A percentile compares a stretch with the other conserved stretches of the same genome.
Evolutionary conservation across 30 jellyfish, hydroid and myxozoan species (phyloP).

Genomic region (Hydractinia symbiolongicarpus): DNA sequence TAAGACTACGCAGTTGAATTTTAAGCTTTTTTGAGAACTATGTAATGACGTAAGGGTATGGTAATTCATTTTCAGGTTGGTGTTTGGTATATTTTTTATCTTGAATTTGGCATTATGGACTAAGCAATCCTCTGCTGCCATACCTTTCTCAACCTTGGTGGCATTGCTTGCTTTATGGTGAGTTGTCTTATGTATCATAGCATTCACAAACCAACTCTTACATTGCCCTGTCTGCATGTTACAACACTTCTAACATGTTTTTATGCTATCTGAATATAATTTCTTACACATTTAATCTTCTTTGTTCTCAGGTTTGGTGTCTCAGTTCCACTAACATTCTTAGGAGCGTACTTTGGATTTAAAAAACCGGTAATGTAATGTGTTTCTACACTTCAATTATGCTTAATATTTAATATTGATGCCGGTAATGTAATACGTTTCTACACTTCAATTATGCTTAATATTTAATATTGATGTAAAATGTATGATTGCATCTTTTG

Average conservation of each 20-base stretch:
- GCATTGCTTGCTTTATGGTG: slow-evolving; percentile 92
- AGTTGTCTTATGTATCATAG: slow-evolving; percentile 7
- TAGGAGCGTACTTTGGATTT: slow-evolving; percentile 95
- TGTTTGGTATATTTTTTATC: slow-evolving; percentile 70
- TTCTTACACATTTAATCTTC: neutral
- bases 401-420: too few species aligned
- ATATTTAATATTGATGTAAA: too few species aligned
- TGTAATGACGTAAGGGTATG: neutral
- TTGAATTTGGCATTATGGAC: slow-evolving; percentile 87
- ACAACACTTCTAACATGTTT: too few species aligned
- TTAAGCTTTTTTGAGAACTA: neutral
- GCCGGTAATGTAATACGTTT: slow-evolving; percentile 27
- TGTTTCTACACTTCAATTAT: too few species aligned
- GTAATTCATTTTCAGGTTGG: slow-evolving; percentile 32
- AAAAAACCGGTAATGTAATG: slow-evolving; percentile 56
- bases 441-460: too few species aligned
- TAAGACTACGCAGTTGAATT: slow-evolving; percentile 15
- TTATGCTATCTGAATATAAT: neutral
- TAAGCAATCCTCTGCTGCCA: slow-evolving; percentile 91
- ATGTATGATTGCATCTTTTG: neutral
- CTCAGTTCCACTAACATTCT: slow-evolving; percentile 91
- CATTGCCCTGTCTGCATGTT: neutral
- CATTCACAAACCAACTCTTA: neutral
- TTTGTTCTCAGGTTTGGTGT: slow-evolving; percentile 76
- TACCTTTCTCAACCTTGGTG: slow-evolving; percentile 85